These are phyloP conservation scores for Aphelenchoides avenae DNA, from an alignment of 1,140 invertebrate genomes.

Conservation along the genomic window DNA sequence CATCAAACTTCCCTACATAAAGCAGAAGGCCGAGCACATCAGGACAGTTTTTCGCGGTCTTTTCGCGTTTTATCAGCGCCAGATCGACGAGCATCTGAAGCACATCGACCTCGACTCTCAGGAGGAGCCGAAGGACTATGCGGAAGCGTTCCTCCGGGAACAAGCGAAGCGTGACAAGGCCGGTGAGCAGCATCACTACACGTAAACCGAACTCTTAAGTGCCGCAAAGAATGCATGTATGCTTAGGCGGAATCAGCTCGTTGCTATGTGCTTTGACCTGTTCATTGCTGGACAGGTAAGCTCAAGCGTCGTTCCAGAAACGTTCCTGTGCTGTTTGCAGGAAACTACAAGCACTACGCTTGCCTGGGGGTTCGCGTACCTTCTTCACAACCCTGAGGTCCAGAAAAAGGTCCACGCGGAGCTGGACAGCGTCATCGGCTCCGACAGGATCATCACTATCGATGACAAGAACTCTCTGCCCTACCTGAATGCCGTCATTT, in stretches of 20 bases:
- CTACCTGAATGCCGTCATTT: conserved; percentile 26
- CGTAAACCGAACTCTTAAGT: conserved; percentile 9
- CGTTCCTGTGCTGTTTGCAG: neutral
- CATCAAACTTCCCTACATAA: too few species aligned
- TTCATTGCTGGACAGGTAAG: conserved; percentile 28
- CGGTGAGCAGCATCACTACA: conserved; percentile 16
- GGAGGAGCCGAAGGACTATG: conserved; percentile 19
- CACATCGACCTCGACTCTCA: conserved; percentile 7
- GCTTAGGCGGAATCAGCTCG: conserved; percentile 17
- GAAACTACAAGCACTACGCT: conserved; percentile 31
- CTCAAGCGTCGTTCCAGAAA: conserved; percentile 19
- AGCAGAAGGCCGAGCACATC: too few species aligned
- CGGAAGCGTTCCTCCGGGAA: conserved; percentile 30
- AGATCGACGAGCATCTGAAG: conserved; percentile 2
- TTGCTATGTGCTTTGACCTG: conserved; percentile 23
- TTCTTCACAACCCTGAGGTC: conserved; percentile 29
- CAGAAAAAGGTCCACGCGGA: conserved; percentile 24
- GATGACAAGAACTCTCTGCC: conserved; percentile 18
- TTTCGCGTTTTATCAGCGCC: neutral
- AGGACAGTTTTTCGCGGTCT: neutral
- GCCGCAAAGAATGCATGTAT: neutral
- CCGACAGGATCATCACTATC: conserved; percentile 1
- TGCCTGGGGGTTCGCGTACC: conserved; percentile 26
- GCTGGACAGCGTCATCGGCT: conserved; percentile 17
- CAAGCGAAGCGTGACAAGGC: neutral